Evolutionary conservation across 2,113 vertebrate species (phyloP), one percentile per base, ranked within the genome.

Genomic region (Periophthalmodon schlosseri): DNA sequence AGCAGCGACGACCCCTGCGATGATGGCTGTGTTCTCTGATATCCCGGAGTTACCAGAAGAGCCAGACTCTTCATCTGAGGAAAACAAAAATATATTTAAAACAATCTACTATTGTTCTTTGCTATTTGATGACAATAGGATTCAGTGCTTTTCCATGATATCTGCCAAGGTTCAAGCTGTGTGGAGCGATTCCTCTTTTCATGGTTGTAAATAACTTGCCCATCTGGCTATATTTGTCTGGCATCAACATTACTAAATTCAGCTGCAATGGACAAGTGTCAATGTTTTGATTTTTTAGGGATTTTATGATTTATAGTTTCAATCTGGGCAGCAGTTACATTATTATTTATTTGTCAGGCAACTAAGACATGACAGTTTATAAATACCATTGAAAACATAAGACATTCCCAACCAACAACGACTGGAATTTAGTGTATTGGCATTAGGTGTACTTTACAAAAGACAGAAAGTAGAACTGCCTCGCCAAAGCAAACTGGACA

Each of bases 1-100:
- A 0, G 96, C 96, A 66, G 96, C 93, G 6, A 95, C 94, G 0
- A 96, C 95, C 2, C 95, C 96, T 50, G 96, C 95, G 0, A 97
- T 94, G 63, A 96, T 95, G 54, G 96, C 96, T 0, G 95, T 86
- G 89, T 95, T 95, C 57, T 96, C 84, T 0, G 94, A 92, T 23
- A 93, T 68, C 0, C 88, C 92, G 0, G 80, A 87, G 0, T 87
- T 52, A 74, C 76, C 76, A 0, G 94, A 77, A 1, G 94, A 83
- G 49, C 68, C 80, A 0, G 87, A 80, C 57, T 92, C 82, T 69
- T 86, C 18, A 52, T 88, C 86, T 92, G 79, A 65, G 74, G 46
- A 76, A 36, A 49, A 69, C 73, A 68, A 7, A 49, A 5, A 49
- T 63, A 5, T 44, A n/a, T n/a, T 39, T 28, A 63, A 63, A 1